A percentile compares a stretch with the other conserved stretches of the same genome.
phyloP scores from a whole-genome alignment of 2,113 vertebrate genomes.

The Lasiurus cinereus region DNA sequence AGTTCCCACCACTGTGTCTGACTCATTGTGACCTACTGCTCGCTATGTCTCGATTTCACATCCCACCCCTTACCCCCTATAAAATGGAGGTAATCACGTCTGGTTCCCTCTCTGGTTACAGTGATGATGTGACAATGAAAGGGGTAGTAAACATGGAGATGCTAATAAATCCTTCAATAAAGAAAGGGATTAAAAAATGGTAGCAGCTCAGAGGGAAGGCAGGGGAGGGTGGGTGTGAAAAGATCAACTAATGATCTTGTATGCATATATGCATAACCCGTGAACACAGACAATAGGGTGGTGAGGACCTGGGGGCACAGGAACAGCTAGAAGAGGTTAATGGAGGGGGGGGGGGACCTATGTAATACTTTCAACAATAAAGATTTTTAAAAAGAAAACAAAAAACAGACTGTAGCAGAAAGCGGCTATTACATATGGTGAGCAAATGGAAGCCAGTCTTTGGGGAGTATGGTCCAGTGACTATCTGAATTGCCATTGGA shows the following conservation, averaged over 20 bases:
- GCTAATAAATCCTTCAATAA: slow-evolving; percentile 79
- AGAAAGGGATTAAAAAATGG: slow-evolving; percentile 61
- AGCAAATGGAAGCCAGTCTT: slow-evolving; percentile 1
- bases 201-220: neutral
- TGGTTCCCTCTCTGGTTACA: slow-evolving; percentile 42
- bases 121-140: slow-evolving; percentile 53
- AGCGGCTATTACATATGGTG: slow-evolving; percentile 62
- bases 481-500: neutral
- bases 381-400: too few species aligned
- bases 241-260: too few species aligned
- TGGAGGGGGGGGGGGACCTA: too few species aligned
- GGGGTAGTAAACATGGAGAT: slow-evolving; percentile 65
- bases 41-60: neutral
- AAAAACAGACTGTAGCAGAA: neutral
- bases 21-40: slow-evolving; percentile 57
- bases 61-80: slow-evolving; percentile 42
- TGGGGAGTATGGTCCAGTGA: neutral
- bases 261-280: too few species aligned
- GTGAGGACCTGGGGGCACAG: too few species aligned
- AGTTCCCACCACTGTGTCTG: slow-evolving; percentile 51
- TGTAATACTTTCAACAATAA: too few species aligned
- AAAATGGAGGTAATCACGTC: slow-evolving; percentile 60
- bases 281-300: too few species aligned
- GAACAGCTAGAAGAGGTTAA: too few species aligned
- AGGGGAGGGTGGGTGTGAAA: too few species aligned